Evolutionary conservation across 1,140 invertebrate genomes (phyloP).

Genomic region (Zophobas atratus): DNA sequence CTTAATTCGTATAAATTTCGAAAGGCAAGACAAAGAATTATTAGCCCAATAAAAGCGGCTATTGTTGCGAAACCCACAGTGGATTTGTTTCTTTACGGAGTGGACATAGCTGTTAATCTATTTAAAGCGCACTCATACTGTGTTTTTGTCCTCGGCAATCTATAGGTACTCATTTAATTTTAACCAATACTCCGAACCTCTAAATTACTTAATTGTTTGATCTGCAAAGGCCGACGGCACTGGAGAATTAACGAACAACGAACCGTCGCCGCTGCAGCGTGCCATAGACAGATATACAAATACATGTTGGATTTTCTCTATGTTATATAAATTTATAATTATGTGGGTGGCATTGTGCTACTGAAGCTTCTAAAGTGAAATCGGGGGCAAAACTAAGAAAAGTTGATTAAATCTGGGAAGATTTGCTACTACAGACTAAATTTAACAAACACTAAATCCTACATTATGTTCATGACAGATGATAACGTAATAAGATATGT

Average conservation of each 20-base stretch:
- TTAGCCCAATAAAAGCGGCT: slow-evolving; percentile 46
- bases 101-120: slow-evolving; percentile 47
- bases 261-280: background rate
- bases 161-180: slow-evolving; percentile 33
- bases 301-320: too few relatives aligned
- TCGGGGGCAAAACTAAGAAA: too few relatives aligned
- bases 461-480: too few relatives aligned
- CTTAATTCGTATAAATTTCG: slow-evolving; percentile 48
- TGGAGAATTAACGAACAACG: slow-evolving; percentile 15
- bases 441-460: too few relatives aligned
- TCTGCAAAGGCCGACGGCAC: slow-evolving; percentile 11
- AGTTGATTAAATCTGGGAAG: too few relatives aligned
- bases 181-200: slow-evolving; percentile 10
- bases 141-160: slow-evolving; percentile 18
- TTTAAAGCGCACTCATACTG: slow-evolving; percentile 43
- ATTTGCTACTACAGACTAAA: too few relatives aligned
- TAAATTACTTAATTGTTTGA: slow-evolving; percentile 40
- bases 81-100: slow-evolving; percentile 46
- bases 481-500: too few relatives aligned
- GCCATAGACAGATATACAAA: too few relatives aligned
- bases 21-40: slow-evolving; percentile 46
- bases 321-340: too few relatives aligned
- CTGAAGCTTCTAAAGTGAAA: too few relatives aligned
- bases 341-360: too few relatives aligned
- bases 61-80: slow-evolving; percentile 41